Conservation (phyloP, 2,113 vertebrate genomes). For the Varanus salvator region DNA sequence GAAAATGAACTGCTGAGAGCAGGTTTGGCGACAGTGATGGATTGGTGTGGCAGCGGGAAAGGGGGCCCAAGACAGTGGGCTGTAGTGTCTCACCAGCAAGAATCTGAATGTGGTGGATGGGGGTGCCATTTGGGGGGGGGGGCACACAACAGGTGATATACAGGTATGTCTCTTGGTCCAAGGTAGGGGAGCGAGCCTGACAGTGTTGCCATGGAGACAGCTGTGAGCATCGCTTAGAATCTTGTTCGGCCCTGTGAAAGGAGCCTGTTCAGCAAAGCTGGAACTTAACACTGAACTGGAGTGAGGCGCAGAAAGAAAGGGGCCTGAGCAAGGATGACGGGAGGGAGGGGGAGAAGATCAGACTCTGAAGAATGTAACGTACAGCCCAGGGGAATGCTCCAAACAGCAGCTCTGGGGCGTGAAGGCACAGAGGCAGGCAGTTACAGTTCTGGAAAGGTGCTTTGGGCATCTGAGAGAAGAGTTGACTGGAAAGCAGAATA, state of each 20-base stretch:
- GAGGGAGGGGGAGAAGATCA: background rate
- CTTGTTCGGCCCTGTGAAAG: background rate
- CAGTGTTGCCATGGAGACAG: background rate
- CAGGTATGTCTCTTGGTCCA: background rate
- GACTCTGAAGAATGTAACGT: background rate
- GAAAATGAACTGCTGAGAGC: background rate
- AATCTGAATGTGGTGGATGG: background rate
- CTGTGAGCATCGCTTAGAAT: constrained; percentile 13
- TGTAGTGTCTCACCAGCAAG: background rate
- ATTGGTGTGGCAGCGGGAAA: background rate
- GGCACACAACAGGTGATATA: background rate
- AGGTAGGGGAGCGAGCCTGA: background rate
- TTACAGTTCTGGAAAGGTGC: background rate
- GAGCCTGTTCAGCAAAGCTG: background rate
- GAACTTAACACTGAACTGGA: background rate
- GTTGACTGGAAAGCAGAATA: background rate
- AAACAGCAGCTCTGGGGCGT: background rate
- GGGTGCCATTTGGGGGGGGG: background rate
- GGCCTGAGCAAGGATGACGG: background rate
- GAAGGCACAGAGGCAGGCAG: background rate
- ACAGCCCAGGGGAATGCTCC: background rate
- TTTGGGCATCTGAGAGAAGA: background rate
- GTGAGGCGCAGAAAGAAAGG: background rate
- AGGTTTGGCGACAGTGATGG: background rate
- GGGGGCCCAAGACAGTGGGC: background rate